phyloP scores from a whole-genome alignment of 1,140 invertebrate species.

The Papilio dardanus region DNA sequence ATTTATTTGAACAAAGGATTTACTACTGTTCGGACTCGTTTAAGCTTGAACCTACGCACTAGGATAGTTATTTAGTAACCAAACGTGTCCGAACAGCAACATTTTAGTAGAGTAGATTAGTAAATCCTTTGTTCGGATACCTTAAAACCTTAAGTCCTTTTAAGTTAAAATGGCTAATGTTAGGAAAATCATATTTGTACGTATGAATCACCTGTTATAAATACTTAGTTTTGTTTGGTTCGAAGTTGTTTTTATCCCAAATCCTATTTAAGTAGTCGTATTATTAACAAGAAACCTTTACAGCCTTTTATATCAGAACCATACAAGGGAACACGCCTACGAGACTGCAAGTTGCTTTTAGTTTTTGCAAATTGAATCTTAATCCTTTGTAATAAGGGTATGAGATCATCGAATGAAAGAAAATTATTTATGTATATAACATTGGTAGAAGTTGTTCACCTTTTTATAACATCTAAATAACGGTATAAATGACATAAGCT shows the following conservation, averaged over 20 bases:
- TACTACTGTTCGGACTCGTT: too few species aligned
- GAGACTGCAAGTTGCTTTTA: not conserved
- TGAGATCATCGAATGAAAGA: constrained; percentile 29
- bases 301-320: constrained; percentile 6
- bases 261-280: constrained; percentile 21
- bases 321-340: constrained; percentile 20
- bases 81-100: too few species aligned
- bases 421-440: constrained; percentile 21
- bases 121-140: too few species aligned
- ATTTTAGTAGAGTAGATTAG: too few species aligned
- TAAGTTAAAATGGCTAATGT: not conserved
- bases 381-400: constrained; percentile 3
- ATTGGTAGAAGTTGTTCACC: constrained; percentile 25
- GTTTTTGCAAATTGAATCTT: not conserved
- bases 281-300: constrained; percentile 19
- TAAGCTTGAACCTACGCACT: too few species aligned
- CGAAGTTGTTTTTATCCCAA: constrained; percentile 17
- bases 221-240: constrained; percentile 2
- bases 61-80: too few species aligned
- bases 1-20: too few species aligned
- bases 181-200: not conserved
- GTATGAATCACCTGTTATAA: not conserved
- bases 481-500: constrained; percentile 12
- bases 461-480: constrained; percentile 27
- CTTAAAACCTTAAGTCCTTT: too few species aligned